phyloP scores from a whole-genome alignment of 2,888 invertebrate species.

The Trachelus stipa region DNA sequence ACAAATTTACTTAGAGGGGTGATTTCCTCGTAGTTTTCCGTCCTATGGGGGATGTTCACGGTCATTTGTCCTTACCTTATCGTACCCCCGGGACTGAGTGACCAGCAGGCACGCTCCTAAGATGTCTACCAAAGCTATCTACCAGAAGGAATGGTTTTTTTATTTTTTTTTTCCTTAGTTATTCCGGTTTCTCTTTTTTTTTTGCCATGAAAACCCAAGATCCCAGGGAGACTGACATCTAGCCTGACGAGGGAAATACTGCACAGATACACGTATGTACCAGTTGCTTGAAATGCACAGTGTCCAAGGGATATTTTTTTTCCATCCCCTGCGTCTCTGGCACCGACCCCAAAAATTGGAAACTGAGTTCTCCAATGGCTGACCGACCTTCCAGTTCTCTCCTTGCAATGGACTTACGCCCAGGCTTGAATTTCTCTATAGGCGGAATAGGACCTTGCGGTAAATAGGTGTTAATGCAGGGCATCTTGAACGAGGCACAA shows the following conservation, averaged over 20 bases:
- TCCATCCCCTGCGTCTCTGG: not conserved
- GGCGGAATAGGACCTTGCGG: constrained; percentile 19
- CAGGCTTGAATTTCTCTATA: not conserved
- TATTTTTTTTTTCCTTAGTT: not conserved
- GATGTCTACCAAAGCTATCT: not conserved
- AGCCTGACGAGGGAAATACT: not conserved
- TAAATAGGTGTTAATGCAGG: constrained; percentile 64
- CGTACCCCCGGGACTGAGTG: constrained; percentile 57
- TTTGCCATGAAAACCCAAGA: not conserved
- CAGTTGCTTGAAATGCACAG: not conserved
- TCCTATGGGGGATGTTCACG: constrained; percentile 33
- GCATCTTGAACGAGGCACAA: constrained; percentile 42
- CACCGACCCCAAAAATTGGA: not conserved
- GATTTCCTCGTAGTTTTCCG: constrained; percentile 60
- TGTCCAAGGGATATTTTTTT: not conserved
- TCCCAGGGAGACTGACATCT: no score
- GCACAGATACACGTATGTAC: not conserved
- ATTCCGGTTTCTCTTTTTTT: not conserved
- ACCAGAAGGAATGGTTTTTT: not conserved
- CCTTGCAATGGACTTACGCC: not conserved
- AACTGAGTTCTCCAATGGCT: not conserved
- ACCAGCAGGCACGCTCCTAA: not conserved
- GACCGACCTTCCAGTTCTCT: not conserved
- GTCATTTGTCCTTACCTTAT: constrained; percentile 65
- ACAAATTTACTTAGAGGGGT: constrained; percentile 66